Percentiles rank a stretch among this genome's conserved stretches.
Conservation (phyloP, 2,888 invertebrate species). For the Andrena minutula region DNA sequence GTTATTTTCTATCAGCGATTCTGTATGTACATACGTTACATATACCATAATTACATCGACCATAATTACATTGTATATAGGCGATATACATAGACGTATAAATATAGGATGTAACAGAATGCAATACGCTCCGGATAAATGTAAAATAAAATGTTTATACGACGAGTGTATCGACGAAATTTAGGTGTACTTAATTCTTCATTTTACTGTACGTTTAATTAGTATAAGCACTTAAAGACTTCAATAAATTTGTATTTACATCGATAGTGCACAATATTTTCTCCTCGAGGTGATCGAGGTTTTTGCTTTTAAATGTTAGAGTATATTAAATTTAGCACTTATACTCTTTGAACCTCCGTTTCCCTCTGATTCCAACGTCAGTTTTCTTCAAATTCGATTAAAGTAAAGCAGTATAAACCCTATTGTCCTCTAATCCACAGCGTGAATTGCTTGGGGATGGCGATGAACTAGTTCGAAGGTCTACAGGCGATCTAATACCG, state of each 20-base stretch:
- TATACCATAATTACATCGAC: slow-evolving; percentile 42
- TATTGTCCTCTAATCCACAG: too few species aligned
- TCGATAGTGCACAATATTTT: not conserved
- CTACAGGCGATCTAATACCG: not conserved
- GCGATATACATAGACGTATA: slow-evolving; percentile 41
- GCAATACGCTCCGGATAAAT: slow-evolving; percentile 44
- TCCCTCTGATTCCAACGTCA: too few species aligned
- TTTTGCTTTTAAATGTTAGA: too few species aligned
- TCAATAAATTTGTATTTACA: slow-evolving; percentile 80
- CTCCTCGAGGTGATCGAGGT: too few species aligned
- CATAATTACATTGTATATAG: slow-evolving; percentile 73
- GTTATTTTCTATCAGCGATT: slow-evolving; percentile 43
- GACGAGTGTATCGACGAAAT: slow-evolving; percentile 50
- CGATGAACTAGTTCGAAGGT: too few species aligned
- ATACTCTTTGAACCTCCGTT: too few species aligned
- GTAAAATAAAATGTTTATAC: slow-evolving; percentile 67
- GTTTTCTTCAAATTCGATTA: too few species aligned
- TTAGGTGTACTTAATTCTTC: slow-evolving; percentile 60
- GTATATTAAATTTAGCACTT: not conserved
- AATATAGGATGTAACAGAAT: slow-evolving; percentile 33
- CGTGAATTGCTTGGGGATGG: too few species aligned
- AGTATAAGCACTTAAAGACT: slow-evolving; percentile 69
- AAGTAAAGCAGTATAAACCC: too few species aligned
- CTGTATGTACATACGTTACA: slow-evolving; percentile 66
- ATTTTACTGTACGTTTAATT: slow-evolving; percentile 56